Base-by-base conservation (phyloP, 2,113 vertebrate species). In the Motacilla alba region DNA sequence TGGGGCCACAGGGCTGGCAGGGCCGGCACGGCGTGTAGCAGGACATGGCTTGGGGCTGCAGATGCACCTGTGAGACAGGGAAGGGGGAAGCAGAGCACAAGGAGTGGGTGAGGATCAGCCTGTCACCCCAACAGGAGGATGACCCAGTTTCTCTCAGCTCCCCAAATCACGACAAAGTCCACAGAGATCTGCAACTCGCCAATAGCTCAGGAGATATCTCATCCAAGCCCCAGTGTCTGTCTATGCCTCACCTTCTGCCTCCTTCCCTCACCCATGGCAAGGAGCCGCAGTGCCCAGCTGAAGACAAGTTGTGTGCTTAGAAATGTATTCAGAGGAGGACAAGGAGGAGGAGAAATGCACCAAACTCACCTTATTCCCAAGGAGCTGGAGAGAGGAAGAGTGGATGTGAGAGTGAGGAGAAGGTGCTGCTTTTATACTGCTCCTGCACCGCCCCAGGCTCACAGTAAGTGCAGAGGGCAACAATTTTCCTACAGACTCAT, bases 61-160 rank as follows among this genome's bases (percentile, higher is more conserved):
- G 49, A 0, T 13, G n/a, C 20, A 52, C 67, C 81, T 83, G 81
- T 0, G 1, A 27, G 13, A 72, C 0, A 26, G 37, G 4, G 13
- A 3, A 72, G 21, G 3, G 46, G 46, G 5, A 46, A 21, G 20
- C 5, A 44, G 41, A 33, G 23, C 28, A 63, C 62, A 31, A 10
- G 19, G 19, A 43, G 19, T 11, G 28, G 14, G 28, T 64, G 62
- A 44, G 41, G 14, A 22, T 11, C 41, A 44, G 13, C 24, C 31
- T 46, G 10, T 35, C 31, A 16, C 8, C 17, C 41, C 24, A 58
- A 10, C 13, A 46, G 28, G 10, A 28, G 24, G 13, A 22, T 35
- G 39, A 11, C 24, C 18, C 3, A 17, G 8, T 26, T 60, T 47
- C 11, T 59, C 73, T 31, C n/a, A 31, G 11, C 15, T 26, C 7